Conservation (phyloP, 2,888 invertebrate genomes). For the Brachylomia viminalis region DNA sequence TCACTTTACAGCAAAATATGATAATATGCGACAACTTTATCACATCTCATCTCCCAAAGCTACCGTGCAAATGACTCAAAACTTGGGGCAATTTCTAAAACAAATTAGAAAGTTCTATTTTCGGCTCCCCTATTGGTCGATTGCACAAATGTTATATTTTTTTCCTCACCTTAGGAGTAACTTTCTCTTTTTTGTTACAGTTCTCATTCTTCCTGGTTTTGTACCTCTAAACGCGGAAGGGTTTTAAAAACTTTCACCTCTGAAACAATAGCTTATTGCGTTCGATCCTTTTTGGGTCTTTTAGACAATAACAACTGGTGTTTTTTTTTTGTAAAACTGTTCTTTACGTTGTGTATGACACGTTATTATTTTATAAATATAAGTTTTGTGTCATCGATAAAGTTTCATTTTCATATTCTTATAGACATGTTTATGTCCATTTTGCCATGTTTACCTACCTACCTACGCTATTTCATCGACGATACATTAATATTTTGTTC, state of each 20-base stretch:
- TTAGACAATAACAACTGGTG: slow-evolving; percentile 44
- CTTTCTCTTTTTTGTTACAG: slow-evolving; percentile 90
- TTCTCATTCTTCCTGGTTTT: slow-evolving; percentile 84
- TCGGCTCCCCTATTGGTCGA: slow-evolving; percentile 81
- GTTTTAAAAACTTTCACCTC: slow-evolving; percentile 86
- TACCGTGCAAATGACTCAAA: slow-evolving; percentile 83
- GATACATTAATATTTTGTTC: slow-evolving; percentile 22
- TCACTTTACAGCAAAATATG: slow-evolving; percentile 41
- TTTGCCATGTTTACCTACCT: slow-evolving; percentile 23
- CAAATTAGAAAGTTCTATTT: slow-evolving; percentile 87
- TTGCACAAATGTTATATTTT: slow-evolving; percentile 78
- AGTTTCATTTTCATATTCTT: slow-evolving; percentile 34
- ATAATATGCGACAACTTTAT: slow-evolving; percentile 42
- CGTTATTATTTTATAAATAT: slow-evolving; percentile 26
- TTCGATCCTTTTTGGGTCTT: slow-evolving; percentile 58
- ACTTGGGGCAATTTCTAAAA: slow-evolving; percentile 76
- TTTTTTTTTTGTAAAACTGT: slow-evolving; percentile 21
- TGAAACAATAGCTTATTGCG: slow-evolving; percentile 80
- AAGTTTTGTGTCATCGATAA: slow-evolving; percentile 28
- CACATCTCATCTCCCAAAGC: slow-evolving; percentile 73
- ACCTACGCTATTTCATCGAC: slow-evolving; percentile 30
- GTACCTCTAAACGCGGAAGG: slow-evolving; percentile 85
- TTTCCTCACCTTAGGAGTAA: slow-evolving; percentile 78
- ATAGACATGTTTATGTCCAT: slow-evolving; percentile 28
- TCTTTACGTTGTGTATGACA: slow-evolving; percentile 19